Evolutionary conservation across 2,888 invertebrate genomes (phyloP), one percentile per base, ranked within the genome.

Genomic region (Homarus gammarus): DNA sequence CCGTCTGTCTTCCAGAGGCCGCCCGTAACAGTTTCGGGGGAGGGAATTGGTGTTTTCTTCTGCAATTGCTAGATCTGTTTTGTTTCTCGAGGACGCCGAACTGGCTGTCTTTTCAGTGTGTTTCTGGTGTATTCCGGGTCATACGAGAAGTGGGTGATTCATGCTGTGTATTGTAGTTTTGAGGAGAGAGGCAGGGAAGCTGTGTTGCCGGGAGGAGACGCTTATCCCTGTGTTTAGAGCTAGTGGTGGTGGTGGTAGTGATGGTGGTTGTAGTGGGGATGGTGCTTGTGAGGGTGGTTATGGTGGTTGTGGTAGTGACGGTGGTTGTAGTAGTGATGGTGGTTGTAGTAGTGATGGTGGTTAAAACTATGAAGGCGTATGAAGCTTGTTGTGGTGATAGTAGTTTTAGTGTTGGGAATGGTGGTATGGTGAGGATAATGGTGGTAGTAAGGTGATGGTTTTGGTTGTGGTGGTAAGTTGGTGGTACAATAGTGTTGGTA

Each of bases 11-110:
- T 64, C 64, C 64, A 64, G 8, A 12, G 44, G 12, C 15, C 64
- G 18, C 12, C 22, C 64, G 18, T 64, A 64, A 64, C 64, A 27
- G 64, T 64, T 64, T 64, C 64, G 27, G 27, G 56, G 64, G 44
- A 8, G 44, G 22, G 27, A 64, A 64, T 27, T 64, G 64, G 64
- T 64, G 64, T 64, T 64, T 64, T 64, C 64, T 64, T 64, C 64
- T 64, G 64, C 27, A 64, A 64, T 27, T 27, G 64, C 64, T 27
- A 64, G 27, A 31, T 64, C 64, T 64, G 64, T 64, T 31, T 64
- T 64, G 64, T 64, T 64, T 64, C 22, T 64, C 64, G 64, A 64
- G 64, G n/a, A 64, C 8, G 64, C n/a, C 3, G 64, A 27, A 5
- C 64, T 6, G 27, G 64, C 31, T n/a, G 64, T 64, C 64, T 64